Percentiles rank a stretch among this genome's conserved stretches.
These are phyloP conservation scores for Quadroppia sp. DNA, from an alignment of 2,888 invertebrate species.

Conservation along the genomic window DNA sequence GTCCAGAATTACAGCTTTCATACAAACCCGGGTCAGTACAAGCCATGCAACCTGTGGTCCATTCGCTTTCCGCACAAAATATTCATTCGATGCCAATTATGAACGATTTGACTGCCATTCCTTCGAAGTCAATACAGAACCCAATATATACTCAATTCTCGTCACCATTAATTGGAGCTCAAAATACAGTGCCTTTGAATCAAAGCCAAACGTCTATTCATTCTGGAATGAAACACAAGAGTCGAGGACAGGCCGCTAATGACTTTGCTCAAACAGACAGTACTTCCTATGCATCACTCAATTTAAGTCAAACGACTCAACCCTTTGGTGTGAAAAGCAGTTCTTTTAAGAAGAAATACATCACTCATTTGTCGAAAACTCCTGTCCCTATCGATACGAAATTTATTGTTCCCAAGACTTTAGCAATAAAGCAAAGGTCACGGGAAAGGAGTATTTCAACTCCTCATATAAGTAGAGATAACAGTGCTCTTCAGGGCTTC, in stretches of 20 bases:
- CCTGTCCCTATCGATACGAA: not conserved
- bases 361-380: not conserved
- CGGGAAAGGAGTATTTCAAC: slow-evolving; percentile 60
- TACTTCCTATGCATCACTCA: not conserved
- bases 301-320: not conserved
- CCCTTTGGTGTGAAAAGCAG: not conserved
- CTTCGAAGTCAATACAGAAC: not conserved
- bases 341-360: not conserved
- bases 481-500: not conserved
- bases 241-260: not conserved
- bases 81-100: slow-evolving; percentile 16
- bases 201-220: slow-evolving; percentile 7
- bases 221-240: not conserved
- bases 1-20: not conserved
- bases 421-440: slow-evolving; percentile 55
- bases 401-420: slow-evolving; percentile 25
- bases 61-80: not conserved
- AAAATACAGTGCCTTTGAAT: slow-evolving; percentile 26
- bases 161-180: not conserved
- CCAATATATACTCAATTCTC: not conserved
- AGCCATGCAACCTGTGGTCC: not conserved
- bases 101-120: not conserved
- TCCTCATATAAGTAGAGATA: slow-evolving; percentile 43
- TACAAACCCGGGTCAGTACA: not conserved
- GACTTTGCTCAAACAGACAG: slow-evolving; percentile 27